Percentiles rank a stretch among this genome's conserved stretches.
Evolutionary conservation across 2,113 vertebrate genomes (phyloP).

Genomic region (Catharus bicknelli): DNA sequence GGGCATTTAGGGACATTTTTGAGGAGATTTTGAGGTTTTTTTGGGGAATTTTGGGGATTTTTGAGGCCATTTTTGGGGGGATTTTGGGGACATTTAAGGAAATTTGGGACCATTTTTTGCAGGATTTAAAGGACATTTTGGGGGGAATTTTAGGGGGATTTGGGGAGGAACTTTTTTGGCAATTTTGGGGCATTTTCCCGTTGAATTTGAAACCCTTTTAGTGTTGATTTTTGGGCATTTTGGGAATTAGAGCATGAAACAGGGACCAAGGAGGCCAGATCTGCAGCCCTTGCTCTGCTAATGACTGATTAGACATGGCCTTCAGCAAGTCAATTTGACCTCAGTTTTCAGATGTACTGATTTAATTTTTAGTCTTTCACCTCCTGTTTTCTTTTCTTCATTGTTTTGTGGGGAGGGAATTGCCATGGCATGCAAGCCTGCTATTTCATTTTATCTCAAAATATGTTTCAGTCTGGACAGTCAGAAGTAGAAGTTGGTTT

Average conservation of each 20-base stretch:
- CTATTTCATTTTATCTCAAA: not conserved
- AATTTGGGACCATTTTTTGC: too few relatives aligned
- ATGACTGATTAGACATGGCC: constrained; percentile 30
- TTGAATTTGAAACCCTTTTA: too few relatives aligned
- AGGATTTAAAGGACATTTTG: too few relatives aligned
- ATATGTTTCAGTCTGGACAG: not conserved
- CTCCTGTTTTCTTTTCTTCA: constrained; percentile 28
- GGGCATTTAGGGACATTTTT: too few relatives aligned
- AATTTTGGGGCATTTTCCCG: too few relatives aligned
- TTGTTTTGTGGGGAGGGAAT: not conserved
- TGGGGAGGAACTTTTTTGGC: too few relatives aligned
- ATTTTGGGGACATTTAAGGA: too few relatives aligned
- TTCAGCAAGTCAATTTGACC: constrained; percentile 38
- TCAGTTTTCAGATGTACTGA: constrained; percentile 12
- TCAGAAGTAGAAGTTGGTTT: not conserved
- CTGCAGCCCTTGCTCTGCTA: constrained; percentile 29
- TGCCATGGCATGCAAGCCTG: not conserved
- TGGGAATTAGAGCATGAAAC: constrained; percentile 41
- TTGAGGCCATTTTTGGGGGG: too few relatives aligned
- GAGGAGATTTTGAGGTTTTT: too few relatives aligned
- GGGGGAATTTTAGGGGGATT: too few relatives aligned
- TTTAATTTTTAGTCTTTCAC: not conserved
- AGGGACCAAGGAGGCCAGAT: not conserved
- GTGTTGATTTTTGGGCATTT: too few relatives aligned
- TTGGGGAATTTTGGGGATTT: too few relatives aligned